Conservation (phyloP, 2,888 invertebrate genomes). For the Zaprionus obscuricornis region DNA sequence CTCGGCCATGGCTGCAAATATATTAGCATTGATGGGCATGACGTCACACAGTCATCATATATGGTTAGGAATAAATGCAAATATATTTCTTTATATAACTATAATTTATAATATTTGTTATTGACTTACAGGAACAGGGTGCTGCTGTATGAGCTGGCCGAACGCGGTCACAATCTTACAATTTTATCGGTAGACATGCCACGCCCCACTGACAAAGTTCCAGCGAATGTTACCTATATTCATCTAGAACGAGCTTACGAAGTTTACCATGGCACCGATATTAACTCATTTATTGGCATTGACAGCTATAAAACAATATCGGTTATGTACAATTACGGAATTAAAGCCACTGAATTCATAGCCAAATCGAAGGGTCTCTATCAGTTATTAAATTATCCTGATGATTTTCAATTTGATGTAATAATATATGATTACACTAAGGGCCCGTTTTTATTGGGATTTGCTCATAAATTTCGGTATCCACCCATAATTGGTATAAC, state of each 20-base stretch:
- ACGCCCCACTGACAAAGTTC: conserved; percentile 28
- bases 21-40: conserved; percentile 57
- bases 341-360: conserved; percentile 16
- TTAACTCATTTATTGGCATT: conserved; percentile 29
- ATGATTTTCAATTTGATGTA: conserved; percentile 75
- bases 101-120: not conserved
- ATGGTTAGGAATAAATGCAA: conserved; percentile 34
- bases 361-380: conserved; percentile 56
- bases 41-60: conserved; percentile 66
- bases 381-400: conserved; percentile 65
- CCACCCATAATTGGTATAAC: conserved; percentile 75
- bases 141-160: conserved; percentile 47
- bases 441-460: conserved; percentile 73
- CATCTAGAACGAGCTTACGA: conserved; percentile 66
- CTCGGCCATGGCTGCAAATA: conserved; percentile 41
- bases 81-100: no score
- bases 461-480: conserved; percentile 74
- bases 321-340: conserved; percentile 38
- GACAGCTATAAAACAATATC: conserved; percentile 32
- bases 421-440: conserved; percentile 77
- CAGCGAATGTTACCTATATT: conserved; percentile 63
- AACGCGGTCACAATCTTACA: conserved; percentile 62
- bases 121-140: conserved; percentile 54
- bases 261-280: conserved; percentile 31
- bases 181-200: conserved; percentile 59